Conservation (phyloP, 2,113 vertebrate species). For the Pleuronectes platessa region DNA sequence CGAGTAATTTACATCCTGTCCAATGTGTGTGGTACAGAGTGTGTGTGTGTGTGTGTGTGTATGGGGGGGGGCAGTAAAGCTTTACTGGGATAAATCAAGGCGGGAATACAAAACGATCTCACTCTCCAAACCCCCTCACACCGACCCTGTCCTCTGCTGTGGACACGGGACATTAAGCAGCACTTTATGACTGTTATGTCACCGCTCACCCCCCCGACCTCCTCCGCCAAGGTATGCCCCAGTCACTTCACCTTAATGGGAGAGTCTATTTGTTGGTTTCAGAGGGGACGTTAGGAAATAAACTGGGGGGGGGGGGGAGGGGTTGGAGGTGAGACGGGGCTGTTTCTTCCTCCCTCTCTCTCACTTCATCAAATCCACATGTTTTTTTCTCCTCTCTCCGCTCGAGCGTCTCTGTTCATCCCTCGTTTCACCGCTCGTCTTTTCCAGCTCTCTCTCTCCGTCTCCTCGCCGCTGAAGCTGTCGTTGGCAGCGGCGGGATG, state of each 20-base stretch:
- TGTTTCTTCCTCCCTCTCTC: not conserved
- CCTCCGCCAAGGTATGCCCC: not conserved
- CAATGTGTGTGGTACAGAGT: too few relatives aligned
- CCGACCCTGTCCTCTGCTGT: not conserved
- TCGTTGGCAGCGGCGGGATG: conserved; percentile 47
- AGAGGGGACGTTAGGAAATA: conserved; percentile 12
- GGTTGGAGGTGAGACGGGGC: not conserved
- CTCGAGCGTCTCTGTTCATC: conserved; percentile 20
- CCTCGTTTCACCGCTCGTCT: not conserved
- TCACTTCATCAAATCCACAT: not conserved
- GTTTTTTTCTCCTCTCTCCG: not conserved
- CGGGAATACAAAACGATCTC: not conserved
- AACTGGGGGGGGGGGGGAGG: not conserved
- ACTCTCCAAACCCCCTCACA: not conserved
- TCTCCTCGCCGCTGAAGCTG: conserved; percentile 20
- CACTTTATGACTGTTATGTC: conserved; percentile 35
- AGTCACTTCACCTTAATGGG: conserved; percentile 32
- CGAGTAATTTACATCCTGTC: too few relatives aligned
- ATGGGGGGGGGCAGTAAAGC: not conserved
- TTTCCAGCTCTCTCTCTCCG: not conserved
- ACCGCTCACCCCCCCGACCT: not conserved
- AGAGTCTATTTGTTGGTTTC: conserved; percentile 11
- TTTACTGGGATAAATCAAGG: not conserved
- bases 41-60: too few relatives aligned
- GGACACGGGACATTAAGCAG: conserved; percentile 38